Base-by-base conservation (phyloP, 2,797 vertebrate genomes). In the Bovichtus diacanthus region DNA sequence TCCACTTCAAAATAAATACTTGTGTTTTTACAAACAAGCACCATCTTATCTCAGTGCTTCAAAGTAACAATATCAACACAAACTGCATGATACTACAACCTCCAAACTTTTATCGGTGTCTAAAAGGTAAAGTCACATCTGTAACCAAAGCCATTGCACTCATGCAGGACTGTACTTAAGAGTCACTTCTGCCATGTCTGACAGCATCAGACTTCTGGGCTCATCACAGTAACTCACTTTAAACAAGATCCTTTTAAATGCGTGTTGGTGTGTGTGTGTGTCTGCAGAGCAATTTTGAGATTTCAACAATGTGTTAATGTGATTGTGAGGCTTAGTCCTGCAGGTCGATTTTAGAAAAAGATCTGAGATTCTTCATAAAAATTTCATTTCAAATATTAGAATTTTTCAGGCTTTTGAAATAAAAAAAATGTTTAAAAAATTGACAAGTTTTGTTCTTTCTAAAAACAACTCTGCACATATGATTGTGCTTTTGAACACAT, bases 401-500 rank as follows among this genome's bases (percentile, higher is more conserved):
- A 53, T 61, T 74, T 74, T 70, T 84, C 55, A 56, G 47, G 47
- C 19, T 59, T 83, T 76, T 49, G 13, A 80, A 84, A 72, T 54
- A 27, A 80, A 78, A 86, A 89, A 85, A 74, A 70, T 16, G 47
- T 72, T 84, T 34, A 47, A 41, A 27, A 80, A 90, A 70, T 55
- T 25, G 18, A 88, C 46, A 84, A 74, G 50, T 70, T 75, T 76
- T 82, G 78, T 86, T 88, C 68, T 73, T 77, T 72, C 58, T 76
- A 82, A 85, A 87, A 92, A 83, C 70, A 47, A 68, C 71, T 71
- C 34, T 60, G 74, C 56, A 3, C 80, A 53, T 50, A 27, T 21
- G 44, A 84, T 92, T 91, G 92, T 92, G 90, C 92, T 93, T 90
- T 66, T 79, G 69, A 83, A 87, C 85, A 85, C 77, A 67, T 64